Evolutionary conservation across 2,113 vertebrate genomes (phyloP).

Genomic region (Anolis sagrei): DNA sequence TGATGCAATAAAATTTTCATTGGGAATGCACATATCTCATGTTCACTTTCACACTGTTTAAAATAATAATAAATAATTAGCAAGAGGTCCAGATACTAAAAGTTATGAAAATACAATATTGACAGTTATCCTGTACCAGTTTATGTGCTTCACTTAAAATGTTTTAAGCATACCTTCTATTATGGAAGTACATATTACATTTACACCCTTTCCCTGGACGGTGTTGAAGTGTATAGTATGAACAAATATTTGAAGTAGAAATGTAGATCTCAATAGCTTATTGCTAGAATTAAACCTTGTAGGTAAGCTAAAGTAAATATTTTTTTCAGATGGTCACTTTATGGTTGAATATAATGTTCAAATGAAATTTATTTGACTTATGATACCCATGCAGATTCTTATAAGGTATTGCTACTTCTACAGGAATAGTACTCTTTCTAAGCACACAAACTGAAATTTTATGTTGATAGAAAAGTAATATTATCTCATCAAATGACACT

Average conservation of each 20-base stretch:
- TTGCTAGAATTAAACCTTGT: background rate
- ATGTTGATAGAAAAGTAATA: background rate
- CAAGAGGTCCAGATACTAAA: background rate
- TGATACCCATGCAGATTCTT: background rate
- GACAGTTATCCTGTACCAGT: background rate
- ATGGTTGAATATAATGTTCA: background rate
- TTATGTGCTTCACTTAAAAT: background rate
- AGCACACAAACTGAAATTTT: background rate
- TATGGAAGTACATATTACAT: background rate
- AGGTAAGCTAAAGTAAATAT: background rate
- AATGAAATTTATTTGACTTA: background rate
- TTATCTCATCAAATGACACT: background rate
- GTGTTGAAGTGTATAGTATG: background rate
- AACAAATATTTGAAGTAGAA: background rate
- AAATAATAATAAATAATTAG: background rate
- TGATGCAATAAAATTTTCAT: background rate
- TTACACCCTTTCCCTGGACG: background rate
- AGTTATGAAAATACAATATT: background rate
- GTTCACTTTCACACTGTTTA: background rate
- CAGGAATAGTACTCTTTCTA: background rate
- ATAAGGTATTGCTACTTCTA: background rate
- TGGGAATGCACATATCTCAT: background rate
- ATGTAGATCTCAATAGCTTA: background rate
- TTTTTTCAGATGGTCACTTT: background rate
- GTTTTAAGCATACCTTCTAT: background rate